Percentiles rank a stretch among this genome's conserved stretches.
These are phyloP conservation scores for Peromyscus polionotus DNA, from an alignment of 2,113 vertebrate species.

Conservation along the genomic window DNA sequence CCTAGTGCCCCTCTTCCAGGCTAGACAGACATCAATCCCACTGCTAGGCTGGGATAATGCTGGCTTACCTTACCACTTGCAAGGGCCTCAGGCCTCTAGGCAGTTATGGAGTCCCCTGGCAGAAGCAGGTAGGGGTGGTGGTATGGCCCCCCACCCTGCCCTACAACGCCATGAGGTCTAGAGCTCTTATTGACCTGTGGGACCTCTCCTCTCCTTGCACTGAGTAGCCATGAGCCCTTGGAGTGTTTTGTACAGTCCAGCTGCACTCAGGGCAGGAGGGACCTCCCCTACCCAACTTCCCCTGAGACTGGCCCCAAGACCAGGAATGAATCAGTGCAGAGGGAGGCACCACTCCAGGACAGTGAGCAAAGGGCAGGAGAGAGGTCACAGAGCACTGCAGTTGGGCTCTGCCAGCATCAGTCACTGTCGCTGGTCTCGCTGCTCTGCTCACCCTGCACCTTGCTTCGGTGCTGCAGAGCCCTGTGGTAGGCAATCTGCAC, in stretches of 20 bases:
- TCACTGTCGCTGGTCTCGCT: conserved; percentile 98
- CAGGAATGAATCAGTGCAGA: conserved; percentile 85
- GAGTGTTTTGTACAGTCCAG: conserved; percentile 87
- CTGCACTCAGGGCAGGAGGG: conserved; percentile 85
- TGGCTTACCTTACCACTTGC: conserved; percentile 52
- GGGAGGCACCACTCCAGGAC: conserved; percentile 73
- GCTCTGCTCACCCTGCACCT: conserved; percentile 98
- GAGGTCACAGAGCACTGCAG: conserved; percentile 39
- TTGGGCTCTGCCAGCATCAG: conserved; percentile 57
- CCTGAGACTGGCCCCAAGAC: conserved; percentile 87
- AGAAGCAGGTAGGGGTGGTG: conserved; percentile 28
- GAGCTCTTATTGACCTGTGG: conserved; percentile 30
- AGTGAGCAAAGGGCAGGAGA: conserved; percentile 65
- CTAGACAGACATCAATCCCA: conserved; percentile 72
- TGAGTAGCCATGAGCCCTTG: conserved; percentile 63
- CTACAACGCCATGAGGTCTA: conserved; percentile 52
- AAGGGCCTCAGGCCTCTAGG: conserved; percentile 74
- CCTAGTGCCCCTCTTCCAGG: conserved; percentile 77
- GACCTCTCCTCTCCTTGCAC: conserved; percentile 40
- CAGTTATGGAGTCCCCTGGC: conserved; percentile 58
- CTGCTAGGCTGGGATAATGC: conserved; percentile 75
- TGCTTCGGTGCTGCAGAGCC: conserved; percentile 99
- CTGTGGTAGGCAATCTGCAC: conserved; percentile 99
- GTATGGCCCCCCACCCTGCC: conserved; percentile 56
- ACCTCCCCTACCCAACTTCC: conserved; percentile 86